A percentile compares a stretch with the other conserved stretches of the same genome.
Conservation (phyloP, 2,888 invertebrate species). For the Diabrotica balteata region DNA sequence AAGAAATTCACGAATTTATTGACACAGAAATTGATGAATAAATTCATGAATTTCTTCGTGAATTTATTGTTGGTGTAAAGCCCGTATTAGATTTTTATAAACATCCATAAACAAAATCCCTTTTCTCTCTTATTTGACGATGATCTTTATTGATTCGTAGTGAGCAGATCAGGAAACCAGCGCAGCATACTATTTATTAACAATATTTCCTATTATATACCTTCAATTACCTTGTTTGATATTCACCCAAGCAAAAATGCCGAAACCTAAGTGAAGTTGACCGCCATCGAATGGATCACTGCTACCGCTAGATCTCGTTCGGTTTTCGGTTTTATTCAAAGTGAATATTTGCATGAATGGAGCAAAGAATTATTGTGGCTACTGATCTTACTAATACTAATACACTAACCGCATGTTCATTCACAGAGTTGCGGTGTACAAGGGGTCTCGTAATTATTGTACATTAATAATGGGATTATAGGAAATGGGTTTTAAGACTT, state of each 20-base stretch:
- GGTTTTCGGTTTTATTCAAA: conserved; percentile 31
- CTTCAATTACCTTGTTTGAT: conserved; percentile 25
- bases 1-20: too few species aligned
- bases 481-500: not conserved
- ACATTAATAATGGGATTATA: conserved; percentile 10
- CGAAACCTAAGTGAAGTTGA: conserved; percentile 21
- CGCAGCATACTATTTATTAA: conserved; percentile 16
- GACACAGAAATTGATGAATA: too few species aligned
- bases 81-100: too few species aligned
- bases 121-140: not conserved
- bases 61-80: too few species aligned
- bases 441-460: conserved; percentile 13
- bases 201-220: conserved; percentile 22
- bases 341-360: conserved; percentile 37
- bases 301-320: conserved; percentile 21
- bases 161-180: conserved; percentile 1
- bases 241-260: conserved; percentile 26
- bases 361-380: conserved; percentile 28
- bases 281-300: conserved; percentile 13
- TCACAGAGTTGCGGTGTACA: conserved; percentile 8
- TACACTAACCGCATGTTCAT: conserved; percentile 20
- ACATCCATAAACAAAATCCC: too few species aligned
- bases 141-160: conserved; percentile 1
- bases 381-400: conserved; percentile 24
- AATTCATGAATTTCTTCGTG: too few species aligned